phyloP scores from a whole-genome alignment of 2,888 invertebrate genomes.

The Escarpia spicata region DNA sequence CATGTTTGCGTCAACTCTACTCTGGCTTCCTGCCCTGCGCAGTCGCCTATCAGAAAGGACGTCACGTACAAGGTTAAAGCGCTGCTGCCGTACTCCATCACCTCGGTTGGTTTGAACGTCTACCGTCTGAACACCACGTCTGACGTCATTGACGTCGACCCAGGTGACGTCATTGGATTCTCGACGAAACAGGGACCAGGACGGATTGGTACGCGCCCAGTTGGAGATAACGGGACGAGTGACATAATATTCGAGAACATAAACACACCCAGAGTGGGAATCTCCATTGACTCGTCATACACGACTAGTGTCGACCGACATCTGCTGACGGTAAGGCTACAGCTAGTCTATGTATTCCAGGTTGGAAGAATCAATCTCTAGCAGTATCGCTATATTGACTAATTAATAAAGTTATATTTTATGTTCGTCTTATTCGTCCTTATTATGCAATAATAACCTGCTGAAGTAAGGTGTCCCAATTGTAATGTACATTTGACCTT shows the following conservation, averaged over 20 bases:
- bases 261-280: not conserved
- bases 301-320: conserved; percentile 28
- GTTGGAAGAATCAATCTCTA: not conserved
- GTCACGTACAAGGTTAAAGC: conserved; percentile 25
- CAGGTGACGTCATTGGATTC: conserved; percentile 50
- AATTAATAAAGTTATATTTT: not conserved
- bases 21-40: conserved; percentile 13
- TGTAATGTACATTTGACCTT: not conserved
- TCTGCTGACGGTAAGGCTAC: conserved; percentile 30
- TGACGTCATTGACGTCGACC: conserved; percentile 35
- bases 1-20: conserved; percentile 22
- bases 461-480: not conserved
- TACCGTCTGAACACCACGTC: not conserved
- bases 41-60: not conserved
- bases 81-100: conserved; percentile 31
- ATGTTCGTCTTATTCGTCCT: not conserved
- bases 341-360: not conserved
- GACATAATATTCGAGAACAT: not conserved
- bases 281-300: not conserved
- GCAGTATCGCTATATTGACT: not conserved
- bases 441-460: not conserved
- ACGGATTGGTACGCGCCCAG: not conserved
- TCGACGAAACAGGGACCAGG: conserved; percentile 26
- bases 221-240: not conserved
- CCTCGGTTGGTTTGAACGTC: conserved; percentile 42